Evolutionary conservation across 1,140 invertebrate species (phyloP), one percentile per base, ranked within the genome.

Genomic region (Drosophila novamexicana): DNA sequence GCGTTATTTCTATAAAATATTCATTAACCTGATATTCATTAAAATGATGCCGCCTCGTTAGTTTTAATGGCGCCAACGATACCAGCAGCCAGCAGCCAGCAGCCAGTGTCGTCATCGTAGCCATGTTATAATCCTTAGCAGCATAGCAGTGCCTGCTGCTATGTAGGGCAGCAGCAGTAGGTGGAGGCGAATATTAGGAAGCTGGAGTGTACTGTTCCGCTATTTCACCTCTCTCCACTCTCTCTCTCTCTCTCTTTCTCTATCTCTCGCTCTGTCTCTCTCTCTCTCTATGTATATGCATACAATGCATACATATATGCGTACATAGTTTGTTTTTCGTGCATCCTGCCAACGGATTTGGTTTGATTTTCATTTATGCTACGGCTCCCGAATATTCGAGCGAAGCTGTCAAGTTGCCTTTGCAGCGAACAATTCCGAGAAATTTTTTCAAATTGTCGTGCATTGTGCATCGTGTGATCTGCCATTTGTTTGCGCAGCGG

Each of bases 1-100:
- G 34, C 63, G 40, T 45, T 54, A 58, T 73, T 79, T 67, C 49
- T 77, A 77, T 89, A 77, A 86, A 86, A 89, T 88, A 83, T 86
- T 83, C 73, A 89, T 88, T 88, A 88, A 88, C 76, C 73, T 78
- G 73, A 89, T 89, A 83, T 86, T 86, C 83, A 88, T 88, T 86
- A 88, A 82, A 77, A 73, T 57, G 75, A 76, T 62, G 79, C 76
- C 76, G 79, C 73, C 79, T 88, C 84, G 80, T 88, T 89, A 84
- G 77, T 73, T 77, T 80, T 89, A 84, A 88, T 80, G 79, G 76
- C 77, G 83, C 76, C 82, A 79, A 53, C 66, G 75, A 59, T 70
- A 47, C 47, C 61, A 34, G 56, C 49, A 8, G 49, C 12, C 29
- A 34, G 32, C 39, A 40, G 12, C 36, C 34, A 45, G 66, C 54